Evolutionary conservation across 2,888 invertebrate genomes (phyloP), one percentile per base, ranked within the genome.

Genomic region (Melinaea menophilus): DNA sequence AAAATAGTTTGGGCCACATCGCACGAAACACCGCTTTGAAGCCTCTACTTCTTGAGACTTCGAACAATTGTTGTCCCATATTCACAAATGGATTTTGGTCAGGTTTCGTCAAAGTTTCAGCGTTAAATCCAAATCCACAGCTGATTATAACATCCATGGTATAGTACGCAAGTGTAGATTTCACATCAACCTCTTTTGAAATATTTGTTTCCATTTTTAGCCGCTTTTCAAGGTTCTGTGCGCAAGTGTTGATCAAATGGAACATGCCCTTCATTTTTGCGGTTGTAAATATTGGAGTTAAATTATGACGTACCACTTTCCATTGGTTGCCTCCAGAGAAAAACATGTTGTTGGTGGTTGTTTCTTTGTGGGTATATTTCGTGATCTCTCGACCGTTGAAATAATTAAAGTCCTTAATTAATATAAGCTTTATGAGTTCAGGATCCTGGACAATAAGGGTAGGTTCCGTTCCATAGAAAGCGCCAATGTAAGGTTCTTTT

Each of bases 211-310:
- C 67, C 11, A 54, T 55, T 66, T 63, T 2, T 75, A 64, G 13
- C 77, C 37, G 37, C 5, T 4, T 37, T 37, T 37, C 37, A 37
- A 37, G 37, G 7, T 37, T 7, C 4, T 84, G 82, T 4, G 77
- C 67, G 56, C 83, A 82, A 7, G 80, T 78, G 59, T 77, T 73
- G 11, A 86, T 77, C 3, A 87, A 66, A 62, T 80, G 71, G 56
- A 86, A 88, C 87, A 88, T 88, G 12, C 76, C 83, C 65, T 80
- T 86, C 76, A 86, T 80, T 68, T 87, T 88, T 0, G 80, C 71
- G 0, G 84, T 79, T 0, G 87, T 78, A 68, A 88, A 88, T 0
- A 86, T 61, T 0, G 84, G 82, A 0, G 84, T 81, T n/a, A 83
- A 58, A 51, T 85, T 84, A 63, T 88, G 86, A 2, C 88, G 73